phyloP scores from a whole-genome alignment of 2,113 vertebrate species.

The Melanerpes aurifrons region DNA sequence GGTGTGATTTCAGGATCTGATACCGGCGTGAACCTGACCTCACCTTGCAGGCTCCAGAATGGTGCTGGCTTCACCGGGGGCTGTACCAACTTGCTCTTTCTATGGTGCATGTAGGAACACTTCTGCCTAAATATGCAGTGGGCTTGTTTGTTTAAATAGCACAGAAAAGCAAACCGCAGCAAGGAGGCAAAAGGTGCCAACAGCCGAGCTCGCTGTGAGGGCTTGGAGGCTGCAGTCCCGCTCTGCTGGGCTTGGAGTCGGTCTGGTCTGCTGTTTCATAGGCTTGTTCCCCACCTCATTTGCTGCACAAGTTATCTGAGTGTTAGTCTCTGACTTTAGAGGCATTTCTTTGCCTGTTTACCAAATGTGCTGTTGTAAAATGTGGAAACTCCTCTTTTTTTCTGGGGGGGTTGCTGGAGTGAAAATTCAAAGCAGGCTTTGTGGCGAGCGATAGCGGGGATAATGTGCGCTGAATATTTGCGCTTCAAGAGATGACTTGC shows the following conservation, averaged over 20 bases:
- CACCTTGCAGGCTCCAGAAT: not conserved
- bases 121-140: constrained; percentile 39
- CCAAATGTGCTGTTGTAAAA: not conserved
- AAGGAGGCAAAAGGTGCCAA: constrained; percentile 23
- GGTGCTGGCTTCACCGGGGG: not conserved
- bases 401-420: not conserved
- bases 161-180: not conserved
- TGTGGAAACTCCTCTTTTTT: not conserved
- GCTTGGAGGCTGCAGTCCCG: not conserved
- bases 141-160: constrained; percentile 50
- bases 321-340: not conserved
- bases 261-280: not conserved
- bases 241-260: not conserved
- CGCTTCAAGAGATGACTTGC: not conserved
- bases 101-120: not conserved
- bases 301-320: not conserved
- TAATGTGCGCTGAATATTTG: fast-evolving
- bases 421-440: not conserved
- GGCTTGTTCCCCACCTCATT: not conserved
- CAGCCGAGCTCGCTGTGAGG: not conserved
- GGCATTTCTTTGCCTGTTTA: not conserved
- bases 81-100: constrained; percentile 46
- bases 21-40: not conserved
- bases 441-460: fast-evolving
- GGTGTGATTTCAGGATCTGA: constrained; percentile 10